Evolutionary conservation across 2,113 vertebrate genomes (phyloP).

Genomic region (Copsychus sechellarum): DNA sequence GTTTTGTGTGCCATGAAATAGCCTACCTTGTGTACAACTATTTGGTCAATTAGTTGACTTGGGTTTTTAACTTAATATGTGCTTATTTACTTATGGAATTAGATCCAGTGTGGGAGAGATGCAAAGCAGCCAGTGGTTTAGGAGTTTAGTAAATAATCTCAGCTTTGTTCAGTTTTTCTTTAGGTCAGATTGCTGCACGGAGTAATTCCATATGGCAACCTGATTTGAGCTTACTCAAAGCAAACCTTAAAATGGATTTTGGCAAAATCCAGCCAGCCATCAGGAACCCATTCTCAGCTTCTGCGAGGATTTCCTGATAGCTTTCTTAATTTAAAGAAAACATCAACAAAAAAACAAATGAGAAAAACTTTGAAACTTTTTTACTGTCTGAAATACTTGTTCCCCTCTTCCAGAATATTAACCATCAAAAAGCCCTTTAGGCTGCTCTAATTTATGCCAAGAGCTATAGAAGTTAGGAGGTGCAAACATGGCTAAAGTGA

Average conservation of each 20-base stretch:
- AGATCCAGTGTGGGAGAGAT: conserved; percentile 64
- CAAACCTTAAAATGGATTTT: conserved; percentile 68
- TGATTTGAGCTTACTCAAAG: conserved; percentile 61
- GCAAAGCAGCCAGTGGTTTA: conserved; percentile 55
- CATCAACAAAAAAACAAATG: background rate
- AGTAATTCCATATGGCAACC: conserved; percentile 76
- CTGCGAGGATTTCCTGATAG: conserved; percentile 68
- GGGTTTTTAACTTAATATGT: conserved; percentile 52
- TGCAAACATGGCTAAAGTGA: background rate
- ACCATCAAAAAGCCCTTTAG: background rate
- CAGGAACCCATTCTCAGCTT: conserved; percentile 73
- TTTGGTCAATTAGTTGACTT: conserved; percentile 34
- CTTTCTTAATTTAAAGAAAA: conserved; percentile 53
- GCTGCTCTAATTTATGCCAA: background rate
- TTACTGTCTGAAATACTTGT: background rate
- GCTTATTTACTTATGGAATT: conserved; percentile 68
- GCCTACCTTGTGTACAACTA: background rate
- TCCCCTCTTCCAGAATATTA: background rate
- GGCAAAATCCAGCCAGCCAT: conserved; percentile 64
- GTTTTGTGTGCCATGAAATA: background rate
- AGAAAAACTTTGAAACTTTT: background rate
- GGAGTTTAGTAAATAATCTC: conserved; percentile 68
- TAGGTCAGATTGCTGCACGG: conserved; percentile 65
- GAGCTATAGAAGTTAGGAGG: background rate
- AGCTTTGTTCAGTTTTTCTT: conserved; percentile 66